A percentile compares a stretch with the other conserved stretches of the same genome.
Evolutionary conservation across 2,888 invertebrate genomes (phyloP).

Genomic region (Muscina levida): DNA sequence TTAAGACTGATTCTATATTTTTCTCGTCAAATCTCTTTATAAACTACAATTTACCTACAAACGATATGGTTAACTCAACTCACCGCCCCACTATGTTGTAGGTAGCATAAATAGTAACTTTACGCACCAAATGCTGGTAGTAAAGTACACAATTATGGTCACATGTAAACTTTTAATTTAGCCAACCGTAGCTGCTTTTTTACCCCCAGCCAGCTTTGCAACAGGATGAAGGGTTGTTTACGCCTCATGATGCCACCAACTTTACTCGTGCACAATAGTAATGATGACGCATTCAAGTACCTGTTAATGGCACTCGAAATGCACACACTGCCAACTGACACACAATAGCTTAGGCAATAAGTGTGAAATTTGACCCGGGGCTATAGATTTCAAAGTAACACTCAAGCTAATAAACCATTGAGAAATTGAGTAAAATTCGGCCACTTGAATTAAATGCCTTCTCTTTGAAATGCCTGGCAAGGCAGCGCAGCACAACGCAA

Average conservation of each 20-base stretch:
- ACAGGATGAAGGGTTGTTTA: slow-evolving; percentile 39
- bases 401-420: slow-evolving; percentile 71
- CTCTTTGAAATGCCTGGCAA: slow-evolving; percentile 15
- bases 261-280: slow-evolving; percentile 1
- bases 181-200: slow-evolving; percentile 24
- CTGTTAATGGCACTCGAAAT: slow-evolving; percentile 76
- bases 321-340: slow-evolving; percentile 54
- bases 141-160: slow-evolving; percentile 66
- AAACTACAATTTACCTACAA: too few relatives aligned
- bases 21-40: too few relatives aligned
- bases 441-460: slow-evolving; percentile 63
- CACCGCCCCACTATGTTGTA: too few relatives aligned
- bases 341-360: slow-evolving; percentile 51
- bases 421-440: slow-evolving; percentile 62
- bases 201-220: too few relatives aligned
- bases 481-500: background rate
- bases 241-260: background rate
- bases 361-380: slow-evolving; percentile 79
- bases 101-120: slow-evolving; percentile 40
- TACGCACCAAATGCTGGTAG: slow-evolving; percentile 76
- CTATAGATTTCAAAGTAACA: slow-evolving; percentile 77
- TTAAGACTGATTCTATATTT: too few relatives aligned
- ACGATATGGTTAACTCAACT: too few relatives aligned
- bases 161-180: slow-evolving; percentile 66
- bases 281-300: slow-evolving; percentile 73